Base-by-base conservation (phyloP, 2,113 vertebrate species). In the Hippocampus comes region DNA sequence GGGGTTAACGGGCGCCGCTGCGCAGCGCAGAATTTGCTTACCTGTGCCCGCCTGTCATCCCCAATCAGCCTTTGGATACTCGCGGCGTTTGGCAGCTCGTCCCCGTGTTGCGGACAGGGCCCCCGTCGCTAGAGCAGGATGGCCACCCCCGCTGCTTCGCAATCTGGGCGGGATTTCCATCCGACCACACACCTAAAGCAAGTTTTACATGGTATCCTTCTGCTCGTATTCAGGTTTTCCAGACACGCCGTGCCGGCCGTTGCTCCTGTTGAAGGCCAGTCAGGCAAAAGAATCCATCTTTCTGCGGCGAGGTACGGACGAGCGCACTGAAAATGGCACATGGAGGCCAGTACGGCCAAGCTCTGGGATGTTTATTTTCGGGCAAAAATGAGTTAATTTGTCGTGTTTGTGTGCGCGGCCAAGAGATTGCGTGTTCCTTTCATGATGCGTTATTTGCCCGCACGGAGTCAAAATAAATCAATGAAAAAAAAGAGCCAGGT, bases 91-190 rank as follows among this genome's bases (percentile, higher is more conserved):
- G 87, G 88, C 88, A 87, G 82, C 71, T 76, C n/a, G 67, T 78
- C 71, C 18, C 5, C 8, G 30, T 43, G 43, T 14, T 3, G 43
- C 71, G 76, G 84, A 88, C 78, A 81, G 73, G 30, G 42, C 3
- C 77, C 25, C 74, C 21, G 71, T 68, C 73, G 79, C 34, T 38
- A 38, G 76, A 78, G 77, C 82, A 46, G 81, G 74, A 83, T 41
- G 75, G 75, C 82, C 87, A 73, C 87, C 81, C 90, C 85, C 85
- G 90, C 83, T 85, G 88, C 84, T 89, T 90, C 87, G 85, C 90
- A 89, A 91, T 90, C 85, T 86, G 88, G 88, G 82, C 89, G 85
- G 88, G 84, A 88, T 89, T 88, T 91, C 76, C 84, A 75, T 69
- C 49, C 87, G 89, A 90, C 87, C 85, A 48, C 69, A 48, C 79